Base-by-base conservation (phyloP, 2,888 invertebrate species). In the Caenorhabditis virilis region DNA sequence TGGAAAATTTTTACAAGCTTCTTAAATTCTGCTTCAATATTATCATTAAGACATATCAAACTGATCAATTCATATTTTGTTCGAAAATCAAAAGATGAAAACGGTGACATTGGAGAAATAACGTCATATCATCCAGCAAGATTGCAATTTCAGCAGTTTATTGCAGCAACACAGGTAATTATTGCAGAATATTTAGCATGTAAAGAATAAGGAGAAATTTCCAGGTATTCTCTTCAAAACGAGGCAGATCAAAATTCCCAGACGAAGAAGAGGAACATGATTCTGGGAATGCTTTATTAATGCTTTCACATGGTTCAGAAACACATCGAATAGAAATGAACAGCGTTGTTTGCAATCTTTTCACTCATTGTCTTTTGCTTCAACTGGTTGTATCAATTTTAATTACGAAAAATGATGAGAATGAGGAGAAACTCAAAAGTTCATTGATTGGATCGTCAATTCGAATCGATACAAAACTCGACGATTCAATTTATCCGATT, bases 41-140 rank as follows among this genome's bases (percentile, higher is more conserved):
- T 85, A 18, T 92, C 92, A 48, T 88, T 94, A 52, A 90, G 91
- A 70, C 91, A 92, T 33, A 84, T 95, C 53, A 90, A 91, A 69
- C 92, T 92, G 85, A 86, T 95, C 36, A 92, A 92, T 57, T 89
- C 91, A 79, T 92, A 92, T 35, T 95, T 94, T 84, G 90, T 91
- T 78, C 89, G 91, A 76, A 90, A 92, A 82, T 94, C 94, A 0
- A 91, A 92, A 78, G 93, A 93, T 82, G 95, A 94, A 85, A 93
- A 93, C 84, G 78, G 77, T 2, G 78, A 79, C 43, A 65, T 72
- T 25, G 76, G 76, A 22, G 63, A 72, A 45, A 65, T 78, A 11
- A 64, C 59, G 2, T 46, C 55, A 2, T 59, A 33, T 27, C 50
- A 64, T 55, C 64, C 64, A 20, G 60, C 35, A 2, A 55, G 52